Base-by-base conservation (phyloP, 1,140 invertebrate species). In the Paramacrobiotus metropolitanus region DNA sequence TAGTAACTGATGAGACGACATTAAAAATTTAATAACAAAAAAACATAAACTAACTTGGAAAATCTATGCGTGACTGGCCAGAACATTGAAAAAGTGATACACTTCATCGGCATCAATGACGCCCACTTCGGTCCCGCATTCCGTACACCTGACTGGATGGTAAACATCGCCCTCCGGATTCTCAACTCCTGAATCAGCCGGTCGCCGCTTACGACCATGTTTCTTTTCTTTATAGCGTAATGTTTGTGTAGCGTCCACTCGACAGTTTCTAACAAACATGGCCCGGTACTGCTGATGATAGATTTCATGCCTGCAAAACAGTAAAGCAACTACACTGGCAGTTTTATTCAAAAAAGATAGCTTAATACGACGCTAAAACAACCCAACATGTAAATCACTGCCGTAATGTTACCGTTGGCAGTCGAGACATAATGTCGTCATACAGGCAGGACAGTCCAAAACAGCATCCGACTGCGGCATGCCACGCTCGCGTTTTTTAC, bases 211-310 rank as follows among this genome's bases (percentile, higher is more conserved):
- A 29, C 61, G 30, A 30, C 31, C 28, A 29, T 31, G 61, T 18
- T 55, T 60, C 31, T 28, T 48, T 61, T 48, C 28, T 61, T 59
- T 63, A 64, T 72, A 68, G 63, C 70, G 64, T 3, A 81, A 67
- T 18, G 68, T 65, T 68, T 79, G 73, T 15, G 61, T 63, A 28
- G 64, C 65, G 61, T 79, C 73, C 1, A 80, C 70, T 24, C 59
- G 65, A 70, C 80, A 82, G 66, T 82, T 81, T 64, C 70, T 73
- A 0, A 80, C 80, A 73, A 82, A 82, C 80, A 82, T 82, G 2
- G 80, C 80, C 65, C 80, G 68, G 68, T 79, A 82, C 65, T 82
- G 80, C 59, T 75, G 74, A 61, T 74, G 69, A 67, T 79, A 80
- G 2, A 73, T 67, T 29, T 74, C 76, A 69, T 81, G 79, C 64